Base-by-base conservation (phyloP, 2,888 invertebrate species). In the Diplazon laetatorius region DNA sequence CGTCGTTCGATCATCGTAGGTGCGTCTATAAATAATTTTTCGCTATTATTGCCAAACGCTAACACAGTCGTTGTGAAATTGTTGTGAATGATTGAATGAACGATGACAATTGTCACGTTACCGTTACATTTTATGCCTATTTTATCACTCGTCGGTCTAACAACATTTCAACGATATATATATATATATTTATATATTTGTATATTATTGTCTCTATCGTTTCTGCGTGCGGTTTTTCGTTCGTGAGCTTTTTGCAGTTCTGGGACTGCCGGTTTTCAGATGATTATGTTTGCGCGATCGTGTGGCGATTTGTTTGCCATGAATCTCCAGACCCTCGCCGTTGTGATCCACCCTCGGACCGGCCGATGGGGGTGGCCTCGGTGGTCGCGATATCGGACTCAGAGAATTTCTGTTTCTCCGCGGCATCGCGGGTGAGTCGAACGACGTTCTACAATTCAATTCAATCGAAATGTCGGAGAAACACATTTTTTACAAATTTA, bases 331-430 rank as follows among this genome's bases (percentile, higher is more conserved):
- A 52, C 73, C 71, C 20, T 76, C 76, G 66, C 65, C 66, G 44
- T 60, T 76, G 57, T 81, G 79, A 8, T 81, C n/a, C n/a, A n/a
- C 76, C 52, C 66, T 73, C 37, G 70, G 79, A 37, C 84, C 80
- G 44, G 84, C 79, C 25, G 88, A 84, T 14, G 77, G 70, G 44
- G 84, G 77, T 2, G 66, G 35, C 55, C 84, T 82, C 12, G 79
- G 62, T 3, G 85, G 74, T 8, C 82, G 86, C 30, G 85, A 82
- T 80, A 89, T 88, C 16, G 89, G 89, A 80, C 87, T 89, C 69
- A 89, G 77, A 10, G 88, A 86, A 80, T 86, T 87, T 50, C 84
- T 84, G 57, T 78, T 84, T 44, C 85, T 83, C 10, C 83, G 84
- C 6, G 85, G 78, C 8, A 82, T 44, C 25, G 80, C 70, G 4